A percentile compares a stretch with the other conserved stretches of the same genome.
These are phyloP conservation scores for Stramonita haemastoma DNA, from an alignment of 2,888 invertebrate genomes.

Conservation along the genomic window DNA sequence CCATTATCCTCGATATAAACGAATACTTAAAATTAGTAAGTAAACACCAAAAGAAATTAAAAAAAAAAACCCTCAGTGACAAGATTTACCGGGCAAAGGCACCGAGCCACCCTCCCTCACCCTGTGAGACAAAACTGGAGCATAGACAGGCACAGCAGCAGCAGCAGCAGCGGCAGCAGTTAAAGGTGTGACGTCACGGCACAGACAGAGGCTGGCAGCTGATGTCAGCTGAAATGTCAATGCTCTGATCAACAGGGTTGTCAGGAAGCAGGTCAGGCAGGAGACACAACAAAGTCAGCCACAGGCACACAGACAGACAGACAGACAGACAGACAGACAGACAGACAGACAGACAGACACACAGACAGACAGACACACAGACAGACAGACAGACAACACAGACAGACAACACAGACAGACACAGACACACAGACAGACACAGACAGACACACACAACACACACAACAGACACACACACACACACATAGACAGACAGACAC, in stretches of 20 bases:
- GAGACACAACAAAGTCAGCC: not conserved
- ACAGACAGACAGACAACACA: too few relatives aligned
- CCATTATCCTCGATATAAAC: too few relatives aligned
- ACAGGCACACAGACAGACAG: not conserved
- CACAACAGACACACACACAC: not conserved
- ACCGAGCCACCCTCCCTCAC: not conserved
- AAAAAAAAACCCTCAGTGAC: not conserved
- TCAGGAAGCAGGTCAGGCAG: too few relatives aligned
- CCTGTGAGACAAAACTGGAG: not conserved
- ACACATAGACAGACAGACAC: not conserved
- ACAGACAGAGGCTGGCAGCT: not conserved
- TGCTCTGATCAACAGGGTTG: not conserved
- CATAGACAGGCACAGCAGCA: not conserved
- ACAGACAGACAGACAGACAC: not conserved
- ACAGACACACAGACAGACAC: not conserved
- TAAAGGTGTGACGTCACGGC: not conserved
- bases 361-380: not conserved
- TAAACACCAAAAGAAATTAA: not conserved
- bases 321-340: too few relatives aligned
- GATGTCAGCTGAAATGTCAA: slow-evolving; percentile 17
- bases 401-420: too few relatives aligned
- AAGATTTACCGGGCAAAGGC: not conserved
- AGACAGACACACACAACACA: too few relatives aligned
- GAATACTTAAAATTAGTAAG: too few relatives aligned
- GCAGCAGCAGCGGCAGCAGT: not conserved